Base-by-base conservation (phyloP, 2,888 invertebrate genomes). In the Muschampia plurimacula region DNA sequence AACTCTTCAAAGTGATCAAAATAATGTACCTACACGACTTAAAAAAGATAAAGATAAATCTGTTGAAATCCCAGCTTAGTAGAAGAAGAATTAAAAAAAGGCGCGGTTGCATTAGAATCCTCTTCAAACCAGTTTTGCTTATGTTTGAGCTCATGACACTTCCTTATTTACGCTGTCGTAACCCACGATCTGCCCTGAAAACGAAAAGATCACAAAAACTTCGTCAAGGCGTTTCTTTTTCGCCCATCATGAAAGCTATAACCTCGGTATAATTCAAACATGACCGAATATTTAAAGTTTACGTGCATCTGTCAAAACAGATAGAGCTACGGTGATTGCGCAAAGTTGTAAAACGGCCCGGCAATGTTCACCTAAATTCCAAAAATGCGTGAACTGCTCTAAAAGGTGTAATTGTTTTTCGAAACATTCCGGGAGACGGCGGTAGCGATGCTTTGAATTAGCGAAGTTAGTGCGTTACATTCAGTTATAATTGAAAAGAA, bases 261-360 rank as follows among this genome's bases (percentile, higher is more conserved):
- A 57, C 57, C 57, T 57, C 57, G 79, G 78, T 81, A 84, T 86
- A 88, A 89, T 82, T 87, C 82, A 84, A 84, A 84, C 83, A 79
- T 78, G 78, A 72, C 78, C 77, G 78, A 78, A 78, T 77, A 85
- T 84, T 82, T 81, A 78, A 70, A 81, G 80, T 90, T 89, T 87
- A 89, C 86, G 86, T 81, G 81, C 88, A 85, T 89, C 90, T 90
- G 91, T 89, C 88, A 90, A 86, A 88, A 90, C 88, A 90, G 81
- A 80, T 80, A 77, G 74, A 76, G 76, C 80, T 78, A 22, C 74
- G 78, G 78, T 70, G 74, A 80, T 86, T 86, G 77, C 86, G 85
- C 81, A 86, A 86, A 82, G 60, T 71, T 72, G 75, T 78, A 83
- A 85, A 84, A 83, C 77, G 76, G 78, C 76, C 77, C 77, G 76